Percentiles rank a stretch among this genome's conserved stretches.
Conservation (phyloP, 2,113 vertebrate genomes). For the Regulus satrapa region DNA sequence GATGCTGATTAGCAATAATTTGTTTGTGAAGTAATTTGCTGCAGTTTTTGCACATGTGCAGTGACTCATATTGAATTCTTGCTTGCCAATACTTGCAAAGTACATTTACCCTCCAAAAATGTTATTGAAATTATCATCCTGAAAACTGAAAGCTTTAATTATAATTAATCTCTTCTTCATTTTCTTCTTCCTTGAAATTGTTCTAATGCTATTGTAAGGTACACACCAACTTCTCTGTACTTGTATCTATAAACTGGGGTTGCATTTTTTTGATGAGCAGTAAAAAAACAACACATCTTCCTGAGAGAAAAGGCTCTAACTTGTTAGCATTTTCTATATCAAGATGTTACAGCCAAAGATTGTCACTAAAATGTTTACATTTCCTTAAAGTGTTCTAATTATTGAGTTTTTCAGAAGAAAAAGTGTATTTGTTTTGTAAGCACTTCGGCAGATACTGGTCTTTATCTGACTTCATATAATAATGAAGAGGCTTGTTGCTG, state of each 20-base stretch:
- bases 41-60: slow-evolving; percentile 74
- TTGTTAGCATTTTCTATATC: not conserved
- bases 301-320: not conserved
- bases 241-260: not conserved
- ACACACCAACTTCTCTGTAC: not conserved
- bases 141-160: slow-evolving; percentile 60
- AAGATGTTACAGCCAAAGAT: not conserved
- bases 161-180: slow-evolving; percentile 43
- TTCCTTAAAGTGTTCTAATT: not conserved
- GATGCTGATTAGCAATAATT: slow-evolving; percentile 80
- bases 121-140: slow-evolving; percentile 54
- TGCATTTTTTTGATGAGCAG: not conserved
- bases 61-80: slow-evolving; percentile 73
- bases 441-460: not conserved
- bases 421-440: not conserved
- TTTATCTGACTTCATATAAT: not conserved
- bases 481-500: not conserved
- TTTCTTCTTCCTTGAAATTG: slow-evolving; percentile 30
- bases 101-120: slow-evolving; percentile 69
- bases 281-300: not conserved
- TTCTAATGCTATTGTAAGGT: slow-evolving; percentile 27
- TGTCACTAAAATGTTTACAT: not conserved
- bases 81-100: slow-evolving; percentile 49
- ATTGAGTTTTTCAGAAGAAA: not conserved
- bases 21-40: slow-evolving; percentile 76